Base-by-base conservation (phyloP, 2,888 invertebrate species). In the Melipona bicolor region DNA sequence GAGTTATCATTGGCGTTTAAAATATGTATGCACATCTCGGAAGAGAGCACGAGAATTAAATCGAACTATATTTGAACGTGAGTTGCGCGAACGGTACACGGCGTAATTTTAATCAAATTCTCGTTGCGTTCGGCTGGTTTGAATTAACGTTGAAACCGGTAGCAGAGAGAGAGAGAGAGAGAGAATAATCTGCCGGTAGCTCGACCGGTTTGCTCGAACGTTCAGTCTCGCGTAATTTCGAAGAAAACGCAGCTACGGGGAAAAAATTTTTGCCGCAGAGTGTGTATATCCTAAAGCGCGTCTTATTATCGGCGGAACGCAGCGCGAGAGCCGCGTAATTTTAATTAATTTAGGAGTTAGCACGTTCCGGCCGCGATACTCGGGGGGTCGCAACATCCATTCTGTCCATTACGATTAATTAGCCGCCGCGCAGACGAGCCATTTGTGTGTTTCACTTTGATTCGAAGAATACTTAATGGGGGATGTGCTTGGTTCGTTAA, bases 391-490 rank as follows among this genome's bases (percentile, higher is more conserved):
- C 43, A 67, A 73, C 59, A 67, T 65, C 59, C 65, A 65, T 56
- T 74, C 56, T 65, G 64, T 74, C 72, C 73, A 69, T 80, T 73
- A 74, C 59, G 69, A 74, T 74, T 81, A 81, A 81, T 81, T 81
- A 81, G 74, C 62, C 43, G 17, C n/a, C 56, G 50, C 19, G 56
- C 73, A 64, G 80, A 52, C 19, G 52, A 61, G 52, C 36, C 71
- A 61, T 71, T 70, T 65, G 43, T 59, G 78, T 52, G 52, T 59
- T 77, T 36, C n/a, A 67, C 59, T 81, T 64, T 32, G 80, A 74
- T 69, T 74, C 74, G 68, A 50, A 74, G 80, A 81, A 81, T 59
- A n/a, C 69, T 70, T 69, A 32, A 80, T 52, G 65, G 68, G 67
- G 64, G 68, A 72, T 68, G 11, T 59, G 62, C 73, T 59, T 24